A percentile compares a stretch with the other conserved stretches of the same genome.
These are phyloP conservation scores for Bilobella aurantiaca DNA, from an alignment of 1,140 invertebrate species.

Conservation along the genomic window DNA sequence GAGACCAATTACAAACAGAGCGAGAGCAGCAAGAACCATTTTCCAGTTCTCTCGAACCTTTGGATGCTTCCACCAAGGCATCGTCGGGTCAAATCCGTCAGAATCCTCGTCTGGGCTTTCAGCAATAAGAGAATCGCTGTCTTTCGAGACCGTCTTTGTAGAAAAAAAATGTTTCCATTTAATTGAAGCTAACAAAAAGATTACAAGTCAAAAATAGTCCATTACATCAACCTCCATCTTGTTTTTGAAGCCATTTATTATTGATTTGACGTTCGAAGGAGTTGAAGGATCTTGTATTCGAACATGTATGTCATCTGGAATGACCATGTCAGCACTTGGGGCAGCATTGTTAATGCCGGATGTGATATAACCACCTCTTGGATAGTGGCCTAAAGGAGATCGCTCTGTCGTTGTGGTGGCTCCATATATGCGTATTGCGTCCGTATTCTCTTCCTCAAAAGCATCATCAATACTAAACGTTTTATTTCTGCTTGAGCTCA, in stretches of 20 bases:
- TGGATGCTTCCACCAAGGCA: constrained; percentile 67
- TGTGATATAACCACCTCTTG: constrained; percentile 22
- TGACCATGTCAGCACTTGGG: constrained; percentile 12
- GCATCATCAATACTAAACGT: constrained; percentile 69
- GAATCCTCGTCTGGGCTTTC: constrained; percentile 47
- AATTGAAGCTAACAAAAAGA: not conserved
- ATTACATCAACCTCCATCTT: constrained; percentile 37
- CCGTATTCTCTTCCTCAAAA: constrained; percentile 67
- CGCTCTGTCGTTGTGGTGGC: constrained; percentile 55
- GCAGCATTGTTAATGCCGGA: not conserved
- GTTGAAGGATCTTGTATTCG: constrained; percentile 30
- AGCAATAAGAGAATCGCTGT: constrained; percentile 63
- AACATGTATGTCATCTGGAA: constrained; percentile 25
- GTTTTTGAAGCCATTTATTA: constrained; percentile 26
- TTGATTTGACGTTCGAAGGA: constrained; percentile 28
- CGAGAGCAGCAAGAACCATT: constrained; percentile 65
- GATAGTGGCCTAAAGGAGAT: constrained; percentile 41
- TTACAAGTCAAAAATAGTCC: constrained; percentile 16
- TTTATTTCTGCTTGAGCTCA: constrained; percentile 37
- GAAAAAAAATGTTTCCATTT: not conserved
- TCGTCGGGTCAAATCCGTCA: constrained; percentile 39
- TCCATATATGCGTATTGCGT: constrained; percentile 63
- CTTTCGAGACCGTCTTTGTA: constrained; percentile 59
- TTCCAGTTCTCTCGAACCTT: constrained; percentile 75
- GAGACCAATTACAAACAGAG: constrained; percentile 61